Evolutionary conservation across 2,797 vertebrate genomes (phyloP).

Genomic region (Xerus rutilus): DNA sequence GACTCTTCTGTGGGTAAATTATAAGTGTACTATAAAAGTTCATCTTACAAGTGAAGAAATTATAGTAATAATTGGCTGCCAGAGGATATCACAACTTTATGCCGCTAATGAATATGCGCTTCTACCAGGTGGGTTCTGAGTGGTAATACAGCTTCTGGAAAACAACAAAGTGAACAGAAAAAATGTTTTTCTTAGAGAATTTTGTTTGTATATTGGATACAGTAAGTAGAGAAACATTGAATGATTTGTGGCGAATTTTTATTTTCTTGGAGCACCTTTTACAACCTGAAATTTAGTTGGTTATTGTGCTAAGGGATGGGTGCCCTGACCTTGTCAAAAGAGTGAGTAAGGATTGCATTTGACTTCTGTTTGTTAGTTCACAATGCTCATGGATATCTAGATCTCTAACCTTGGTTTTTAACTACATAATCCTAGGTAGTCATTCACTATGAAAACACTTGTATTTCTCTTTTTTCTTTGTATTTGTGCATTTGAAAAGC

Average conservation of each 20-base stretch:
- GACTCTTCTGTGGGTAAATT: background rate
- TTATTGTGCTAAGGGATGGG: slow-evolving; percentile 53
- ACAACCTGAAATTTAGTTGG: background rate
- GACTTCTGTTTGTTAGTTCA: slow-evolving; percentile 66
- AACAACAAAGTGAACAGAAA: background rate
- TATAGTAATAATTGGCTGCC: background rate
- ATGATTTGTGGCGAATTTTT: slow-evolving; percentile 71
- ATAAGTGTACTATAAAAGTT: slow-evolving; percentile 31
- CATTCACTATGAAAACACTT: slow-evolving; percentile 72
- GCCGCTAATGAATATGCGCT: background rate
- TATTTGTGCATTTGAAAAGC: slow-evolving; percentile 80
- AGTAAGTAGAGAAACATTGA: slow-evolving; percentile 42
- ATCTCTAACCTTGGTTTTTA: slow-evolving; percentile 75
- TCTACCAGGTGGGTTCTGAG: background rate
- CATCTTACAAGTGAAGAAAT: slow-evolving; percentile 20
- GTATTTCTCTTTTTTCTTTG: slow-evolving; percentile 77
- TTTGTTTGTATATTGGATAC: slow-evolving; percentile 49
- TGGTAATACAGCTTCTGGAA: slow-evolving; percentile 21
- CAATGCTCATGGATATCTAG: slow-evolving; percentile 43
- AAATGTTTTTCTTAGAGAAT: slow-evolving; percentile 44
- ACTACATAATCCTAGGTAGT: slow-evolving; percentile 67
- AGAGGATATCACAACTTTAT: background rate
- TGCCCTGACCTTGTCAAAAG: slow-evolving; percentile 68
- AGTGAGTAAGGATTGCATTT: slow-evolving; percentile 50
- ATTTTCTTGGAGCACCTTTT: slow-evolving; percentile 31